Percentiles rank a stretch among this genome's conserved stretches.
Evolutionary conservation across 1,140 invertebrate genomes (phyloP).

Genomic region (Stegodyphus mimosarum): DNA sequence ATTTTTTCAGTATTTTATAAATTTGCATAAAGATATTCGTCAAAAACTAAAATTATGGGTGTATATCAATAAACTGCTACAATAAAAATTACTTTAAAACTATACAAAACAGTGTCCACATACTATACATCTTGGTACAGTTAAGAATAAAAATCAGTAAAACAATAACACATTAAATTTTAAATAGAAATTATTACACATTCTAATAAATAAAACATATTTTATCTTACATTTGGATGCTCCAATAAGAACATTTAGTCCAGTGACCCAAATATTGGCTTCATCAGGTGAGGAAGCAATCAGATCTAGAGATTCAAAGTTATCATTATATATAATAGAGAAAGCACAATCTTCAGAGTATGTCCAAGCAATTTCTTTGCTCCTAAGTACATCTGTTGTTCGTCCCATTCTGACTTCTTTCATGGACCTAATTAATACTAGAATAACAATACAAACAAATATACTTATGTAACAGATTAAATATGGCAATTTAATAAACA

Average conservation of each 20-base stretch:
- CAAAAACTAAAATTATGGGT: no score
- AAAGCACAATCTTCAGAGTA: slow-evolving; percentile 75
- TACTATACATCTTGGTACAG: no score
- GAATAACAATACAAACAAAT: slow-evolving; percentile 2
- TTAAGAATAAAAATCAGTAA: no score
- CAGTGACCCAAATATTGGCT: slow-evolving; percentile 76
- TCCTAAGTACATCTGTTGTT: slow-evolving; percentile 73
- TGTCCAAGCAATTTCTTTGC: slow-evolving; percentile 70
- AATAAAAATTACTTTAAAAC: no score
- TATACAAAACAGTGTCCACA: no score
- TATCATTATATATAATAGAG: slow-evolving; percentile 75
- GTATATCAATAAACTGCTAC: no score
- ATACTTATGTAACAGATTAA: background rate
- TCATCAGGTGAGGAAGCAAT: slow-evolving; percentile 75
- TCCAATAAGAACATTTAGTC: slow-evolving; percentile 73
- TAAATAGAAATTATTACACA: no score
- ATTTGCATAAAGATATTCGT: no score
- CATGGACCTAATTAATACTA: slow-evolving; percentile 71
- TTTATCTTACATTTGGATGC: slow-evolving; percentile 66
- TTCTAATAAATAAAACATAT: no score
- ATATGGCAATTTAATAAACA: background rate
- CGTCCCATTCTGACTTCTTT: slow-evolving; percentile 74
- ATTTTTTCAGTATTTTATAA: no score
- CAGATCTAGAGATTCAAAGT: slow-evolving; percentile 75
- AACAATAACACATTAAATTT: no score